Evolutionary conservation across 2,113 vertebrate genomes (phyloP).

Genomic region (Anas platyrhynchos): DNA sequence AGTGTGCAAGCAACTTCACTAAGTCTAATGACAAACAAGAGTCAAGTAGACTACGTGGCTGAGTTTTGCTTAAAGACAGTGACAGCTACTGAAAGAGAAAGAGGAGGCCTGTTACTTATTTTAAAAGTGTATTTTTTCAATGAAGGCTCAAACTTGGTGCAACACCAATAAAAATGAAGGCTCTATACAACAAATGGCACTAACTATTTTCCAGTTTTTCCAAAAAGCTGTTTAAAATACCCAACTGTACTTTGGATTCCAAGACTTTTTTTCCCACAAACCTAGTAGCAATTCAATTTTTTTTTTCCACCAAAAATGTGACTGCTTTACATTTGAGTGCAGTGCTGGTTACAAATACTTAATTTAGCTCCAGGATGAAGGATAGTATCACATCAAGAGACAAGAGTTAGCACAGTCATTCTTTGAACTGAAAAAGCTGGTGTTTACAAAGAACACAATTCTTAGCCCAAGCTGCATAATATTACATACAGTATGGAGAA

Average conservation of each 20-base stretch:
- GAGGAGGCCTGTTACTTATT: slow-evolving; percentile 27
- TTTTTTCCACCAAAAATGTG: not conserved
- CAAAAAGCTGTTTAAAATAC: not conserved
- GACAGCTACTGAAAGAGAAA: not conserved
- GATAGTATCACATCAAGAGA: not conserved
- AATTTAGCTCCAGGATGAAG: not conserved
- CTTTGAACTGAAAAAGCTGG: not conserved
- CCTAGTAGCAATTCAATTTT: not conserved
- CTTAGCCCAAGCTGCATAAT: not conserved
- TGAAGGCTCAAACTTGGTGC: slow-evolving; percentile 8
- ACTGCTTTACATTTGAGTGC: not conserved
- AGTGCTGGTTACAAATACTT: not conserved
- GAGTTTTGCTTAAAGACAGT: not conserved
- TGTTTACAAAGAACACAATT: not conserved
- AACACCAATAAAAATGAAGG: slow-evolving; percentile 26
- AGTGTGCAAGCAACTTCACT: too few relatives aligned
- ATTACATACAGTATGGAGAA: not conserved
- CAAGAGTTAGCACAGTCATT: not conserved
- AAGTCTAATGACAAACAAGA: too few relatives aligned
- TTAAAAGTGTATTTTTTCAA: not conserved
- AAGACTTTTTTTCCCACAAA: not conserved
- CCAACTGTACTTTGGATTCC: not conserved
- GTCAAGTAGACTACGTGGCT: not conserved
- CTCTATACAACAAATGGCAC: slow-evolving; percentile 33
- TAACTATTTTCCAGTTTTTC: not conserved